A percentile compares a stretch with the other conserved stretches of the same genome.
Conservation (phyloP, 2,888 invertebrate genomes). For the Cloeon dipterum region DNA sequence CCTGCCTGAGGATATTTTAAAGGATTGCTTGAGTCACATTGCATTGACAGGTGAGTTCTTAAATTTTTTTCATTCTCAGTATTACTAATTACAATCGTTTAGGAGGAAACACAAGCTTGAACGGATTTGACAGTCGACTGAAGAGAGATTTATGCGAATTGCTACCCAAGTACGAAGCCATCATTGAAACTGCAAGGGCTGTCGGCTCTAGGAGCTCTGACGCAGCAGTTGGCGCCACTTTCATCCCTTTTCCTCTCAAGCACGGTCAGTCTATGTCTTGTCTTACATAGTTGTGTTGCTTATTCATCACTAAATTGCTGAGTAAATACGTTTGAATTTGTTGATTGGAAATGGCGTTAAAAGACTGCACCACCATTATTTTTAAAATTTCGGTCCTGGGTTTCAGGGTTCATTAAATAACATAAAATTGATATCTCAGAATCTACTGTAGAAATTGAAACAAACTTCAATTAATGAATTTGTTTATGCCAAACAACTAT, state of each 20-base stretch:
- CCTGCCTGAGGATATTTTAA: constrained; percentile 15
- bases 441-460: too few relatives aligned
- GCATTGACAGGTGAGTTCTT: constrained; percentile 14
- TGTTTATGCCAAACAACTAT: too few relatives aligned
- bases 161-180: constrained; percentile 16
- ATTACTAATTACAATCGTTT: not conserved
- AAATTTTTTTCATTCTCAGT: not conserved
- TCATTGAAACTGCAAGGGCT: constrained; percentile 17
- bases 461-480: too few relatives aligned
- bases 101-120: constrained; percentile 20
- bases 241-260: constrained; percentile 15
- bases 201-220: constrained; percentile 20
- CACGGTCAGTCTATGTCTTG: too few relatives aligned
- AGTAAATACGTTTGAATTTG: too few relatives aligned
- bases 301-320: too few relatives aligned
- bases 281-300: too few relatives aligned
- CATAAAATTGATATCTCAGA: too few relatives aligned
- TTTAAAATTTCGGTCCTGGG: too few relatives aligned
- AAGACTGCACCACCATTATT: too few relatives aligned
- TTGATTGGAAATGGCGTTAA: too few relatives aligned
- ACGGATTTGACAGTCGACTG: constrained; percentile 18
- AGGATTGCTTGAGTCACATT: constrained; percentile 19
- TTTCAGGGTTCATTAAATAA: too few relatives aligned
- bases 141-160: constrained; percentile 17
- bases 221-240: constrained; percentile 20